Percentiles rank a stretch among this genome's conserved stretches.
phyloP scores from a whole-genome alignment of 2,888 invertebrate genomes.

The Cryptocephalus primarius region DNA sequence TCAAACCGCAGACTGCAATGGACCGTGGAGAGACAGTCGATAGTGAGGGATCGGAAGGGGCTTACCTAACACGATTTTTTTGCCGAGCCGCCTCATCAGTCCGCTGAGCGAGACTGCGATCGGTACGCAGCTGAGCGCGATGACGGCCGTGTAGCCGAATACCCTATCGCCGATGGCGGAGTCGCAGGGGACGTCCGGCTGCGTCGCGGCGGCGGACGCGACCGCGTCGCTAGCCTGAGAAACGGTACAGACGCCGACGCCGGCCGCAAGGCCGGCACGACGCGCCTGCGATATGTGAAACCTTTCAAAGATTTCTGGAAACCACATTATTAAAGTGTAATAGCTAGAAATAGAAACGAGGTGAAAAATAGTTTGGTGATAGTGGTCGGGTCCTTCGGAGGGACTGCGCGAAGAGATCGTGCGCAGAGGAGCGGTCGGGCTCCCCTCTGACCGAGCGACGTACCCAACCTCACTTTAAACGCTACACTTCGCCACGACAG shows the following conservation, averaged over 20 bases:
- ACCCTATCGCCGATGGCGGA: slow-evolving; percentile 40
- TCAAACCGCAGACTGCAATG: slow-evolving; percentile 48
- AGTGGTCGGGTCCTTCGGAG: no score
- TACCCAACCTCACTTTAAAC: no score
- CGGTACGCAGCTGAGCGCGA: slow-evolving; percentile 47
- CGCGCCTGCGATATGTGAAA: slow-evolving; percentile 39
- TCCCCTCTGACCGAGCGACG: no score
- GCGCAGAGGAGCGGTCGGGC: no score
- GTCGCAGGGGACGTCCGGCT: slow-evolving; percentile 19
- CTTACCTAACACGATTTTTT: slow-evolving; percentile 47
- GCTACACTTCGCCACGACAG: no score
- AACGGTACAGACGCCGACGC: slow-evolving; percentile 46
- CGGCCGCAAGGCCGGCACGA: no score
- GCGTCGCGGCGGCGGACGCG: no score
- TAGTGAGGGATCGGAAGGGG: neutral
- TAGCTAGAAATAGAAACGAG: slow-evolving; percentile 35
- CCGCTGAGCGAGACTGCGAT: slow-evolving; percentile 46
- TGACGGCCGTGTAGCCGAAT: slow-evolving; percentile 46
- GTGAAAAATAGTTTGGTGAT: no score
- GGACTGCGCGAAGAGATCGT: no score
- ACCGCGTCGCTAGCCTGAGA: slow-evolving; percentile 28
- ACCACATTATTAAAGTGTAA: slow-evolving; percentile 57
- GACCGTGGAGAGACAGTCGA: slow-evolving; percentile 22
- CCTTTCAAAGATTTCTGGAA: slow-evolving; percentile 56
- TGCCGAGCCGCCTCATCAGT: slow-evolving; percentile 46